These are phyloP conservation scores for Paedocypris sp. DNA, from an alignment of 2,113 vertebrate species.

Conservation along the genomic window DNA sequence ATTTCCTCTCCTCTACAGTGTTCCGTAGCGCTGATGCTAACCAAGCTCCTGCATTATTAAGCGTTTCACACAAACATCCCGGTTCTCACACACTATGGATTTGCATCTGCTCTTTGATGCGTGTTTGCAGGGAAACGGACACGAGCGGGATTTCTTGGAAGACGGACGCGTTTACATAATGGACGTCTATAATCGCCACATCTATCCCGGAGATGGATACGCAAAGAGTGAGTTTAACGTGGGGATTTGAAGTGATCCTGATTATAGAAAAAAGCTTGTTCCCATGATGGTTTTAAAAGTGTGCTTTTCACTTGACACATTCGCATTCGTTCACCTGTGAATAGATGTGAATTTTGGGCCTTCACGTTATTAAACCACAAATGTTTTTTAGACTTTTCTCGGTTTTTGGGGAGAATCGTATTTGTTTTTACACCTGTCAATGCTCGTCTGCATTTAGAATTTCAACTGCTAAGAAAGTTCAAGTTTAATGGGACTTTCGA, in stretches of 20 bases:
- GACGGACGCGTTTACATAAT: conserved; percentile 87
- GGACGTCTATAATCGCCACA: conserved; percentile 88
- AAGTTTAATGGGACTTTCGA: too few relatives aligned
- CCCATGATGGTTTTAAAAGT: background rate
- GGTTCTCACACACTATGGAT: background rate
- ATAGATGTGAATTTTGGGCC: background rate
- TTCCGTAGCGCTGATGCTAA: too few relatives aligned
- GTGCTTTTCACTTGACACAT: too few relatives aligned
- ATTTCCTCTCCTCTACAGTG: too few relatives aligned
- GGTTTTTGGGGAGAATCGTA: too few relatives aligned
- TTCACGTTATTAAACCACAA: too few relatives aligned
- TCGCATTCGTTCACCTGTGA: too few relatives aligned
- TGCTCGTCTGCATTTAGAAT: too few relatives aligned
- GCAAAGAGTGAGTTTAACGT: conserved; percentile 79
- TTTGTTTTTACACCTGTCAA: too few relatives aligned
- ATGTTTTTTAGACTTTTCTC: too few relatives aligned
- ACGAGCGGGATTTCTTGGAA: conserved; percentile 87
- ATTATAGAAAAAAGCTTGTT: conserved; percentile 12
- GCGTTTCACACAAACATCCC: background rate
- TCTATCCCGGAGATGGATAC: conserved; percentile 80
- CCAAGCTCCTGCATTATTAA: background rate
- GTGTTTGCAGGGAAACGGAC: conserved; percentile 82
- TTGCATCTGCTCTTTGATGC: conserved; percentile 2
- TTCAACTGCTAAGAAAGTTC: too few relatives aligned
- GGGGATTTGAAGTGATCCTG: background rate